Evolutionary conservation across 2,113 vertebrate species (phyloP).

Genomic region (Pteropus alecto): DNA sequence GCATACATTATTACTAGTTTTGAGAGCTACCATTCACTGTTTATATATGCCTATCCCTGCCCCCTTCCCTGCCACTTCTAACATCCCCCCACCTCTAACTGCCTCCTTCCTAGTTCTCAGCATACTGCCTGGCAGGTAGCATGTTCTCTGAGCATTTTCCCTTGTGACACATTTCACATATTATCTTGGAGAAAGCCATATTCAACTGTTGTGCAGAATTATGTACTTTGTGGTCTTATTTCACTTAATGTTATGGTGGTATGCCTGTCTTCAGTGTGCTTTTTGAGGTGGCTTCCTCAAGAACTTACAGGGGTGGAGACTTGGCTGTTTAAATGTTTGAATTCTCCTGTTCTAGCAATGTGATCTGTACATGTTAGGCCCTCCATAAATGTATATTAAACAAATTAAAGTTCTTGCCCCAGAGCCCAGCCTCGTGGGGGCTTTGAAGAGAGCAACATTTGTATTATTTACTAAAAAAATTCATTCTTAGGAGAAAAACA

Average conservation of each 20-base stretch:
- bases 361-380: not conserved
- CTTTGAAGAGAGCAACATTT: not conserved
- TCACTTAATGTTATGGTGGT: not conserved
- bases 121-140: no score
- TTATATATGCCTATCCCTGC: not conserved
- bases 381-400: not conserved
- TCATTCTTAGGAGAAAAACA: not conserved
- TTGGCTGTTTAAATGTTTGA: not conserved
- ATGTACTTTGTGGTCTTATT: accelerated
- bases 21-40: not conserved
- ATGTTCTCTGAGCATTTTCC: not conserved
- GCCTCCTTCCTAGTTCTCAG: not conserved
- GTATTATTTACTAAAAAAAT: not conserved
- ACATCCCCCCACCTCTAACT: no score
- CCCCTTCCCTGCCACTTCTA: no score
- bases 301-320: not conserved
- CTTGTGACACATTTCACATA: not conserved
- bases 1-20: not conserved
- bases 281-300: not conserved
- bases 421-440: not conserved
- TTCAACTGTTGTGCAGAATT: not conserved
- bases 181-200: not conserved
- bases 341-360: not conserved
- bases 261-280: not conserved
- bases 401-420: not conserved